Percentiles rank a stretch among this genome's conserved stretches.
These are phyloP conservation scores for Hyposoter dolosus DNA, from an alignment of 2,888 invertebrate genomes.

Conservation along the genomic window DNA sequence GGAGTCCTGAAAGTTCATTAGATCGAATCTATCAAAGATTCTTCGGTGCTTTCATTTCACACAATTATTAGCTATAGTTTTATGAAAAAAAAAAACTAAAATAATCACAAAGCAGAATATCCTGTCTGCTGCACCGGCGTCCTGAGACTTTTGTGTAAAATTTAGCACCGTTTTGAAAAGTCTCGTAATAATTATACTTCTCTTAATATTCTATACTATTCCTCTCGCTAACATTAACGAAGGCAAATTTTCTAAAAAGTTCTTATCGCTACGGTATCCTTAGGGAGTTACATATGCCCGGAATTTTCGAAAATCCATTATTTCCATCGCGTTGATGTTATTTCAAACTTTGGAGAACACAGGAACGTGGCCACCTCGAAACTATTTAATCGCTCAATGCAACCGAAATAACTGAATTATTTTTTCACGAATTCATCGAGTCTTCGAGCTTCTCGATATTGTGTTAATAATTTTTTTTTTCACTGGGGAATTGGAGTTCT, in stretches of 20 bases:
- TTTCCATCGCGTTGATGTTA: neutral
- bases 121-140: slow-evolving; percentile 23
- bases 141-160: slow-evolving; percentile 40
- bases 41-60: neutral
- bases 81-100: neutral
- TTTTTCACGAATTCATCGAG: neutral
- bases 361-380: neutral
- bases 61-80: neutral
- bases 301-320: neutral
- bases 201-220: neutral
- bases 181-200: neutral
- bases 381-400: neutral
- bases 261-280: neutral
- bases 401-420: neutral
- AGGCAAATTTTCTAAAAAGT: slow-evolving; percentile 52
- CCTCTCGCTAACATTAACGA: slow-evolving; percentile 39
- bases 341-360: neutral
- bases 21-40: slow-evolving; percentile 27
- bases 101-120: slow-evolving; percentile 1
- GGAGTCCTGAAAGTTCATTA: slow-evolving; percentile 38
- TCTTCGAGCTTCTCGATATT: neutral
- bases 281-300: neutral
- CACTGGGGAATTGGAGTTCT: neutral
- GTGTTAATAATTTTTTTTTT: neutral
- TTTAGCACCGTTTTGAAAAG: slow-evolving; percentile 45